Evolutionary conservation across 2,888 invertebrate species (phyloP), one percentile per base, ranked within the genome.

Genomic region (Oconnorella tubifera): DNA sequence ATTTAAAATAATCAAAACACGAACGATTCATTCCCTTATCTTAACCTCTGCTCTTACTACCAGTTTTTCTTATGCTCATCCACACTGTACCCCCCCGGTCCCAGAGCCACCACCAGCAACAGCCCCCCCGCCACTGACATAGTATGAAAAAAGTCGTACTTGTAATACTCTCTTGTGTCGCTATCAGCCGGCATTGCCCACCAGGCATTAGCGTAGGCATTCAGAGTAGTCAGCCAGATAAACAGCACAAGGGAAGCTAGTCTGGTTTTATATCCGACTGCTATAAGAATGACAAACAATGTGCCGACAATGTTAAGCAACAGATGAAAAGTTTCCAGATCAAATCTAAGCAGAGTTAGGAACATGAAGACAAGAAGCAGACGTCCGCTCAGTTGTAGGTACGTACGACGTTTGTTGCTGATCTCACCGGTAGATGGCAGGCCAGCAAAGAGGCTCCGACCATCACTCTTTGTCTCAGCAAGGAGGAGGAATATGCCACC

Each of bases 21-120:
- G n/a, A n/a, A n/a, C n/a, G n/a, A n/a, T n/a, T n/a, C n/a, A n/a
- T n/a, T n/a, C n/a, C n/a, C n/a, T n/a, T n/a, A n/a, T n/a, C n/a
- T n/a, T n/a, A n/a, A n/a, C 53, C 25, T 27, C 53, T 19, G 53
- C 53, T 19, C 53, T 51, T 51, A 14, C 33, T 83, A 96, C 95
- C 95, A 99, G 83, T 92, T 90, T 85, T 99, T 99, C 86, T 99
- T 99, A 85, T 98, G 96, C 81, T 98, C 98, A 83, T 99, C 99
- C 93, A 99, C 95, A 69, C 97, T 97, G 53, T 81, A 80, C 19
- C 81, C 81, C 6, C 99, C 99, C 48, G 99, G 99, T 40, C 99
- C 99, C 70, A 98, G 86, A 69, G 92, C 92, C 10, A 99, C 98
- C 74, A 99, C 96, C 90, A 99, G 92, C 65, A 99, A 85, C 28